Evolutionary conservation across 1,140 invertebrate genomes (phyloP).

Genomic region (Procambarus virginalis): DNA sequence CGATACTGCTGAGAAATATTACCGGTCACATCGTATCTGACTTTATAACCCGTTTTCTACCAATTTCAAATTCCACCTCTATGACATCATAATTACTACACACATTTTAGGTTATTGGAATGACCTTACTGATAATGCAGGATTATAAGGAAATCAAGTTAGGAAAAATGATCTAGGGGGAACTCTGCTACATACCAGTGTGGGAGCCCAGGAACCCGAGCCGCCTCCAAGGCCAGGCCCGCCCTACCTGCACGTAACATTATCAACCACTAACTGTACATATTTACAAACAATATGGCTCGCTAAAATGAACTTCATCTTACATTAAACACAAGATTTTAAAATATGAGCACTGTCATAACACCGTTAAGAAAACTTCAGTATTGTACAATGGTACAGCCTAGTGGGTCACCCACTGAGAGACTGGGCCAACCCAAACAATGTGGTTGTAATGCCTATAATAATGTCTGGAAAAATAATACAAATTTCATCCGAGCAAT

Average conservation of each 20-base stretch:
- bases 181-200: not conserved
- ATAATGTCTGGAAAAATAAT: not conserved
- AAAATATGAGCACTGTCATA: not conserved
- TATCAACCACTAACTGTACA: conserved; percentile 15
- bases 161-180: not conserved
- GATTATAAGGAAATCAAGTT: not conserved
- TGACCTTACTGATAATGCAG: not conserved
- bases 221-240: not conserved
- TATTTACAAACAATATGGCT: conserved; percentile 35
- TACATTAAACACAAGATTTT: not conserved
- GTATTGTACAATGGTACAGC: not conserved
- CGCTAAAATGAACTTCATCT: not conserved
- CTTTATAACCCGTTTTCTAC: not conserved
- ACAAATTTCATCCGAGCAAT: not conserved
- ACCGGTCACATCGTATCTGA: not conserved
- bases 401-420: not conserved
- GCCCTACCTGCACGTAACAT: not conserved
- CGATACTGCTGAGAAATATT: conserved; percentile 4
- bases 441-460: not conserved
- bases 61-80: not conserved
- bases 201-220: not conserved
- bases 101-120: conserved; percentile 1
- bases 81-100: not conserved
- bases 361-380: not conserved
- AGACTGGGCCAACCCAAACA: not conserved